Evolutionary conservation across 2,888 invertebrate genomes (phyloP).

Genomic region (Halocaridina rubra): DNA sequence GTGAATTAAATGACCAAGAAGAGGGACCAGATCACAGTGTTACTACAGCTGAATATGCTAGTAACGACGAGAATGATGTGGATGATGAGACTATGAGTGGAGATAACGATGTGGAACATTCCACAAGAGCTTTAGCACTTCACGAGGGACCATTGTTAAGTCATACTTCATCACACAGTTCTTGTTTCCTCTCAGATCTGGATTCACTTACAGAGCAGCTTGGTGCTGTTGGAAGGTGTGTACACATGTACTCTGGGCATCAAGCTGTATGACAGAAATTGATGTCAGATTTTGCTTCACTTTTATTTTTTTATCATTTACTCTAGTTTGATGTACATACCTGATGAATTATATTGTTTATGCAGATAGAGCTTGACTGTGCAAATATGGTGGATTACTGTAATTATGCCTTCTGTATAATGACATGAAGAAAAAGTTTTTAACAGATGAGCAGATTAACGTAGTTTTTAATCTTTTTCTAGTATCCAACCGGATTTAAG

Average conservation of each 20-base stretch:
- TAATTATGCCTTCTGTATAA: too few species aligned
- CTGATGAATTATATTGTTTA: neutral
- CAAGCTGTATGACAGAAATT: too few species aligned
- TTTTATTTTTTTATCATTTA: neutral
- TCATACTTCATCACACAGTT: conserved; percentile 22
- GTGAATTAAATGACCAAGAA: conserved; percentile 64
- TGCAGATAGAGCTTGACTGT: too few species aligned
- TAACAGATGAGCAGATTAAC: neutral
- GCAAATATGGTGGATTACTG: too few species aligned
- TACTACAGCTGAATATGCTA: conserved; percentile 64
- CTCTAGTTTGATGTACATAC: neutral
- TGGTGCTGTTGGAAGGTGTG: conserved; percentile 50
- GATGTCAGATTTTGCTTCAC: too few species aligned
- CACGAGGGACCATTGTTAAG: conserved; percentile 10
- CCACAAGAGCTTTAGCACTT: conserved; percentile 19
- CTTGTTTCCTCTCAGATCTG: conserved; percentile 53
- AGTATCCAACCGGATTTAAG: conserved; percentile 50
- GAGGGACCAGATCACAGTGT: conserved; percentile 54
- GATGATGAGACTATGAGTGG: conserved; percentile 82
- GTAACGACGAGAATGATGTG: conserved; percentile 84
- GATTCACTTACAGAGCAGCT: conserved; percentile 63
- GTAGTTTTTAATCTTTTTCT: neutral
- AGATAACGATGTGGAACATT: conserved; percentile 63
- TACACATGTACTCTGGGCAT: too few species aligned
- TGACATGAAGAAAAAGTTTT: too few species aligned